phyloP scores from a whole-genome alignment of 2,113 vertebrate genomes.

The Grallaria varia region DNA sequence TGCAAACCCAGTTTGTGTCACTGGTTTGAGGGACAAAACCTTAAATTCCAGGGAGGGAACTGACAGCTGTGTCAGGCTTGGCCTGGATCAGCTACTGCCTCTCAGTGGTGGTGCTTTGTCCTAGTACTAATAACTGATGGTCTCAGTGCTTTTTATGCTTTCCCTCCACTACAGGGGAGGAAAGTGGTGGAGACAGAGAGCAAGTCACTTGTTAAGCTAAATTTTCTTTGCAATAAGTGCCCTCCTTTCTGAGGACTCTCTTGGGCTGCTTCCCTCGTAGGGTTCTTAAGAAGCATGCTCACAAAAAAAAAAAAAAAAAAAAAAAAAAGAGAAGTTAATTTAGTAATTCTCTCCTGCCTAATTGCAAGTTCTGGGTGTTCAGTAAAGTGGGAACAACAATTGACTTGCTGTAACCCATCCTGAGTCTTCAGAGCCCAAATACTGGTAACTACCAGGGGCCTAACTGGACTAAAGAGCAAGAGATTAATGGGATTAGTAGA shows the following conservation, averaged over 20 bases:
- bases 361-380: neutral
- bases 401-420: neutral
- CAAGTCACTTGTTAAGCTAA: neutral
- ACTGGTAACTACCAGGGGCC: neutral
- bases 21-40: neutral
- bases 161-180: neutral
- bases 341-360: neutral
- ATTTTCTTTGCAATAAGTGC: neutral
- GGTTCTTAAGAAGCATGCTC: neutral
- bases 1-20: neutral
- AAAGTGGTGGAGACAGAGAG: neutral
- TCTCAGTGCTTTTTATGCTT: neutral
- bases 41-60: neutral
- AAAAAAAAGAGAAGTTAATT: neutral
- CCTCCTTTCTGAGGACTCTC: neutral
- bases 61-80: neutral
- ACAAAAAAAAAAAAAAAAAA: neutral
- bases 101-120: neutral
- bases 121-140: rapidly evolving
- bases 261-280: neutral
- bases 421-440: neutral
- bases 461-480: neutral
- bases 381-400: neutral
- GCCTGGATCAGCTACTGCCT: neutral
- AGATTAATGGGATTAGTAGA: neutral